phyloP scores from a whole-genome alignment of 2,797 vertebrate species.

The Myripristis jacobus region DNA sequence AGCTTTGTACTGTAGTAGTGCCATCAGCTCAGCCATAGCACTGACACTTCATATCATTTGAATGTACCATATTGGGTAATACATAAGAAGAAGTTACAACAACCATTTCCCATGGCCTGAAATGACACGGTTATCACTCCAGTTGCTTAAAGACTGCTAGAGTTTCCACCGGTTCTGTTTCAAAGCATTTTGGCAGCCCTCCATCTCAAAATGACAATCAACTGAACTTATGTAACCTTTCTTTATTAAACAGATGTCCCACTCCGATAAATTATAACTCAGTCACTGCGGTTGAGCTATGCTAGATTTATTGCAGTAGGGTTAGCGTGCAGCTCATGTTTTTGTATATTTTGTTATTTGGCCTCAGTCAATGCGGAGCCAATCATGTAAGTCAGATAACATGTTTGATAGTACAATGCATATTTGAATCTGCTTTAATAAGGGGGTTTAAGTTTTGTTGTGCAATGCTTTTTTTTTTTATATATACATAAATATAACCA shows the following conservation, averaged over 20 bases:
- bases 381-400: neutral
- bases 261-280: neutral
- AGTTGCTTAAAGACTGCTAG: neutral
- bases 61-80: neutral
- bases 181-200: neutral
- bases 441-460: too few species aligned
- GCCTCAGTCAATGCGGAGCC: slow-evolving; percentile 6
- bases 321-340: slow-evolving; percentile 2
- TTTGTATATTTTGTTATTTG: slow-evolving; percentile 16
- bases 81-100: slow-evolving; percentile 10
- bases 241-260: neutral
- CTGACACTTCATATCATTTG: neutral
- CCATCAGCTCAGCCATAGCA: neutral
- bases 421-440: neutral
- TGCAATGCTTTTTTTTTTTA: slow-evolving; percentile 1
- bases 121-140: neutral
- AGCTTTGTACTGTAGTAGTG: neutral
- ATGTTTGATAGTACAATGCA: neutral
- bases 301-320: neutral
- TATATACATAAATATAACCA: neutral
- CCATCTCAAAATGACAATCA: slow-evolving; percentile 54
- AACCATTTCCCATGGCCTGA: neutral
- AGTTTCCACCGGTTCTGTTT: neutral
- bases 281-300: neutral
- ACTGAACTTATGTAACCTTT: slow-evolving; percentile 8